Evolutionary conservation across 2,888 invertebrate species (phyloP).

Genomic region (Nezara viridula): DNA sequence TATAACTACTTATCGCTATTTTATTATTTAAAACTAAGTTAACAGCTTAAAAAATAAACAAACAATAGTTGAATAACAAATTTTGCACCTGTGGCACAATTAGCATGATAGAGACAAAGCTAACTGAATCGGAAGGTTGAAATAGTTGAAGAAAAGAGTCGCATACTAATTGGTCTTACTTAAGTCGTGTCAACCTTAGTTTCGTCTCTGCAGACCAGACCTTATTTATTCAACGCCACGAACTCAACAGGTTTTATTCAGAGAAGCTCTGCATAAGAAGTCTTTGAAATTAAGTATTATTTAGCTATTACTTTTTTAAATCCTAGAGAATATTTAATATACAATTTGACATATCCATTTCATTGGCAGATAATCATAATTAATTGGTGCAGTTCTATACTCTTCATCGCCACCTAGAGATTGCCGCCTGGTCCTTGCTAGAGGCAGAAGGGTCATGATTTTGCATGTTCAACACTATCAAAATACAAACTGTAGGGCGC

Average conservation of each 20-base stretch:
- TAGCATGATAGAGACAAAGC: not conserved
- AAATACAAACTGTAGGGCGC: too few relatives aligned
- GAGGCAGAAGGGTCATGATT: too few relatives aligned
- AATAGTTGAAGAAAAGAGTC: not conserved
- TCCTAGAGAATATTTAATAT: too few relatives aligned
- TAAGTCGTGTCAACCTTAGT: conserved; percentile 2
- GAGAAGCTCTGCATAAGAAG: not conserved
- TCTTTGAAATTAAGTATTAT: not conserved
- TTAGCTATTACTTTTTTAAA: too few relatives aligned
- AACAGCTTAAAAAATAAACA: not conserved
- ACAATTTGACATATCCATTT: too few relatives aligned
- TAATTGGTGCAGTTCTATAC: too few relatives aligned
- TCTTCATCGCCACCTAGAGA: too few relatives aligned
- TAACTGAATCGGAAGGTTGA: not conserved
- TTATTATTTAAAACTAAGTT: too few relatives aligned
- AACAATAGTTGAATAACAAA: not conserved
- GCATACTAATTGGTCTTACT: conserved; percentile 4
- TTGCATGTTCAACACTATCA: too few relatives aligned
- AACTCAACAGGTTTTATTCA: not conserved
- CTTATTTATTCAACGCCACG: not conserved
- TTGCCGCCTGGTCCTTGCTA: too few relatives aligned
- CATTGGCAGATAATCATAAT: too few relatives aligned
- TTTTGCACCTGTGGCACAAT: not conserved
- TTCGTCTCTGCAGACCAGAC: not conserved
- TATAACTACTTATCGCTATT: too few relatives aligned